These are phyloP conservation scores for Brachionus paranguensis DNA, from an alignment of 1,140 invertebrate species.

Conservation along the genomic window DNA sequence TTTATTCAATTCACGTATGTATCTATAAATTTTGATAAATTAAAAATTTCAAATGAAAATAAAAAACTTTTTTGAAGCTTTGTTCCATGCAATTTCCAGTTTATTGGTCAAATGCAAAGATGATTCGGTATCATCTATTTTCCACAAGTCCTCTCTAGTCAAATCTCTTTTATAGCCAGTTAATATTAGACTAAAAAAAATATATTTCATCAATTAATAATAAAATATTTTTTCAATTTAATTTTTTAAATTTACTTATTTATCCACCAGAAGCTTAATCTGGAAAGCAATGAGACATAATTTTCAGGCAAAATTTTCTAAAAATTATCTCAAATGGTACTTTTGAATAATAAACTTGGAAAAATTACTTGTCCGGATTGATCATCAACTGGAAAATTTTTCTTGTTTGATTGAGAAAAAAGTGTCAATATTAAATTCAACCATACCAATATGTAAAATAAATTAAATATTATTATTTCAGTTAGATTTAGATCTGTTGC, in stretches of 20 bases:
- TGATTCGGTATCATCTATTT: constrained; percentile 31
- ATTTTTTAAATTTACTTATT: neutral
- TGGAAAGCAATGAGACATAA: constrained; percentile 26
- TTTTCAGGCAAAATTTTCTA: constrained; percentile 39
- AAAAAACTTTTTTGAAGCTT: neutral
- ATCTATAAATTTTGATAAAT: neutral
- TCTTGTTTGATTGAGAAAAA: neutral
- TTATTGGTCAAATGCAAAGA: neutral
- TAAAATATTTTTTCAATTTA: neutral
- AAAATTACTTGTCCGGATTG: neutral
- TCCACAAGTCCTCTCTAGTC: constrained; percentile 31
- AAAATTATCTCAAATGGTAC: neutral
- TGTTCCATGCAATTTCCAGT: constrained; percentile 31
- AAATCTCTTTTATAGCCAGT: constrained; percentile 37
- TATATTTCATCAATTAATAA: neutral
- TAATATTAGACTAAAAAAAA: constrained; percentile 17
- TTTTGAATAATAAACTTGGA: neutral
- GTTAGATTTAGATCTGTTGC: neutral
- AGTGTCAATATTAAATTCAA: neutral
- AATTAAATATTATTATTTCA: neutral
- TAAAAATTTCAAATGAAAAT: neutral
- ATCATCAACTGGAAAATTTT: neutral
- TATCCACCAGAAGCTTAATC: constrained; percentile 38
- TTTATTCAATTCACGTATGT: neutral
- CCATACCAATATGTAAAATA: neutral